A percentile compares a stretch with the other conserved stretches of the same genome.
Conservation (phyloP, 2,797 vertebrate genomes). For the Falco concolor region DNA sequence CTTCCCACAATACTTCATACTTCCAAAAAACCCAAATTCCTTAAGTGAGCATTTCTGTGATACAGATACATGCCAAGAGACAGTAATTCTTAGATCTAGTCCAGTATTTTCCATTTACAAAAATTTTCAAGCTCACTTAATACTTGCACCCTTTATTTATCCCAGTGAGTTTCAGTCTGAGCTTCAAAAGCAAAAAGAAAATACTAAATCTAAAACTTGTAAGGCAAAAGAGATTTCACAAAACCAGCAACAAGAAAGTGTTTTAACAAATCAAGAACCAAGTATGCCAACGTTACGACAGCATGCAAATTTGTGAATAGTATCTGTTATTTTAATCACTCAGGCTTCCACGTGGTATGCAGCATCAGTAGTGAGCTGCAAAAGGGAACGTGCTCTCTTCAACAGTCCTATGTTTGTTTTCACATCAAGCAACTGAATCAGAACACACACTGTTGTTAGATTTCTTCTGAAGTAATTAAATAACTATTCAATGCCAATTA, state of each 20-base stretch:
- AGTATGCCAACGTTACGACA: neutral
- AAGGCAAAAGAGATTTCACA: neutral
- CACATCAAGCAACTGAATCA: constrained; percentile 75
- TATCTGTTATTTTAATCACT: neutral
- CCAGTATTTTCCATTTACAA: neutral
- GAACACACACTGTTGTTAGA: constrained; percentile 74
- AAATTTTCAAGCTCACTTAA: neutral
- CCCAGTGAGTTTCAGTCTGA: neutral
- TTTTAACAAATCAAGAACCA: neutral
- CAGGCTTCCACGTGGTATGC: neutral
- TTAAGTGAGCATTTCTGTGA: neutral
- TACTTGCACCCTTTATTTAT: neutral
- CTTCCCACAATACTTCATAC: neutral
- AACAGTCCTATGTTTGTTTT: constrained; percentile 38
- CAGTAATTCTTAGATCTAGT: neutral
- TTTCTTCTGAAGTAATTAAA: constrained; percentile 78
- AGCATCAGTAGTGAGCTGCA: neutral
- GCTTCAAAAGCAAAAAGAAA: neutral
- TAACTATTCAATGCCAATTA: constrained; percentile 79
- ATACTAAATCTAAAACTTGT: neutral
- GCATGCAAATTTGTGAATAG: neutral
- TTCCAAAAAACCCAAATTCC: neutral
- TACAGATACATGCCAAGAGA: neutral
- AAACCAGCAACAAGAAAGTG: neutral
- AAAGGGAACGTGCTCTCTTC: neutral